Conservation (phyloP, 2,113 vertebrate genomes). For the Alethe diademata region DNA sequence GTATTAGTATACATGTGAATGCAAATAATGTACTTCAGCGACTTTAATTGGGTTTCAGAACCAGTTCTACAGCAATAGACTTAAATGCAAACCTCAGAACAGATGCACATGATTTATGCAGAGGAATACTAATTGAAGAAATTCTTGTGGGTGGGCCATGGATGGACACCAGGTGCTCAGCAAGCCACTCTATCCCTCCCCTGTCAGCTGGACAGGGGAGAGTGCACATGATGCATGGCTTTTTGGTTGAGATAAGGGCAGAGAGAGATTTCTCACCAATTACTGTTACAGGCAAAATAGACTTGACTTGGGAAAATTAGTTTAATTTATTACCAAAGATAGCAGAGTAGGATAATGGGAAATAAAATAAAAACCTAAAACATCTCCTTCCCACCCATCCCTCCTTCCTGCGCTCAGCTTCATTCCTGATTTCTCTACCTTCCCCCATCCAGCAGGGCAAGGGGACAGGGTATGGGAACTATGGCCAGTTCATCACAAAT, state of each 20-base stretch:
- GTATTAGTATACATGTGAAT: background rate
- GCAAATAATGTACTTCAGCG: background rate
- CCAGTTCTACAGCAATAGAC: background rate
- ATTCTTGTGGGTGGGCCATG: background rate
- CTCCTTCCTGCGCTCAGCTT: background rate
- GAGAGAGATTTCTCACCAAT: background rate
- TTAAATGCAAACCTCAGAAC: background rate
- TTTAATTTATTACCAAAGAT: background rate
- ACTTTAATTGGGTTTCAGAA: background rate
- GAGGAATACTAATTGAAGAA: background rate
- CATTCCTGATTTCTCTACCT: background rate
- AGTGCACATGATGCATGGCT: accelerated
- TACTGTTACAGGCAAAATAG: background rate
- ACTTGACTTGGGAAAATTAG: background rate
- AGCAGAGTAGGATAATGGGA: background rate
- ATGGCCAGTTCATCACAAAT: background rate
- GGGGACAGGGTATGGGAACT: background rate
- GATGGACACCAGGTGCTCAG: background rate
- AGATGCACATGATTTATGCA: background rate
- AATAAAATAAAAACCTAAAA: background rate
- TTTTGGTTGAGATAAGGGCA: background rate
- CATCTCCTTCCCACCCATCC: background rate
- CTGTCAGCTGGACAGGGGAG: background rate
- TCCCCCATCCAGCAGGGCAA: accelerated
- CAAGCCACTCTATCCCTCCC: background rate